Conservation (phyloP, 2,888 invertebrate species). For the Chorisops tibialis region DNA sequence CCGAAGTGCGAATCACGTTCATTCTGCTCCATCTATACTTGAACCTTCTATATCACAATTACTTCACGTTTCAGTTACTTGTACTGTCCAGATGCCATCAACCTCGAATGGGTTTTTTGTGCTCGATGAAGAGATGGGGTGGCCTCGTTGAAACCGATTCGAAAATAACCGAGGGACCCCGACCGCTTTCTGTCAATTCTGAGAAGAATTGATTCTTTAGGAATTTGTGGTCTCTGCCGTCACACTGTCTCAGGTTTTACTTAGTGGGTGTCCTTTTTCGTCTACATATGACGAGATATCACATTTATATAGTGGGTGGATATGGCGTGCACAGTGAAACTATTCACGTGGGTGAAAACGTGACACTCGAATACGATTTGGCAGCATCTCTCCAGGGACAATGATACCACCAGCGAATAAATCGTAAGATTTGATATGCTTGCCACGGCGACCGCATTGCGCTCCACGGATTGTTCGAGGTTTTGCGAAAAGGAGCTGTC, state of each 20-base stretch:
- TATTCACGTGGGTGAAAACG: slow-evolving; percentile 11
- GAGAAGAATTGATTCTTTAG: slow-evolving; percentile 21
- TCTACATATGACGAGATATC: slow-evolving; percentile 7
- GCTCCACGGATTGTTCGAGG: no score
- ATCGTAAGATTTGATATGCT: no score
- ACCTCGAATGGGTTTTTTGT: not conserved
- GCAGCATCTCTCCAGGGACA: not conserved
- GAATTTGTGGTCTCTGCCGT: slow-evolving; percentile 24
- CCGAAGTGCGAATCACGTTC: slow-evolving; percentile 1
- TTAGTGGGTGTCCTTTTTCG: not conserved
- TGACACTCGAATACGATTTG: slow-evolving; percentile 17
- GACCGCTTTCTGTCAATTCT: slow-evolving; percentile 9
- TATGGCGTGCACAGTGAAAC: slow-evolving; percentile 4
- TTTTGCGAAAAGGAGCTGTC: no score
- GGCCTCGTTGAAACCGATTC: not conserved
- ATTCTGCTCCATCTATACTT: not conserved
- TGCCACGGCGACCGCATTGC: no score
- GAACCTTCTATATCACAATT: not conserved
- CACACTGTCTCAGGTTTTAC: slow-evolving; percentile 20
- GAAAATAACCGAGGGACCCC: not conserved
- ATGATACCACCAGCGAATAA: no score
- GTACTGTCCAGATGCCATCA: slow-evolving; percentile 10
- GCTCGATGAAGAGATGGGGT: not conserved
- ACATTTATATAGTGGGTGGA: not conserved
- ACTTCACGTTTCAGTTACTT: slow-evolving; percentile 8